Percentiles rank a stretch among this genome's conserved stretches.
These are phyloP conservation scores for Bubo blakistoni DNA, from an alignment of 2,113 vertebrate genomes.

Conservation along the genomic window DNA sequence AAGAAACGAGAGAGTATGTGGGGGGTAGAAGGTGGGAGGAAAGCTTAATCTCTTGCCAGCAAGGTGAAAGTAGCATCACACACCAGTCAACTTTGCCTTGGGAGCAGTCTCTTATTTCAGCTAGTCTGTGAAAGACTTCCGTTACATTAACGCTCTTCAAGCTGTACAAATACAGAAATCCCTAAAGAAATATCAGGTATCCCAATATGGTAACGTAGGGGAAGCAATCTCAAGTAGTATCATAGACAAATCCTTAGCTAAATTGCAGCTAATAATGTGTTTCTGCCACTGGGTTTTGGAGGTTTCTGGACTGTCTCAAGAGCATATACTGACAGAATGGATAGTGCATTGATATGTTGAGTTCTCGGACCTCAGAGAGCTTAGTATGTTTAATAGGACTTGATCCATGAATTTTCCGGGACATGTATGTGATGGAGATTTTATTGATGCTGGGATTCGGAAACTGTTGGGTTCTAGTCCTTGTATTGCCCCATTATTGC, in stretches of 20 bases:
- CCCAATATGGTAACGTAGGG: neutral
- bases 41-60: neutral
- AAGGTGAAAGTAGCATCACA: neutral
- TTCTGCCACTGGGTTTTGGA: neutral
- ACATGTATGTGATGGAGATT: neutral
- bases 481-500: neutral
- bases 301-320: neutral
- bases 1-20: neutral
- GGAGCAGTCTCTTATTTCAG: neutral
- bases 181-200: conserved; percentile 7
- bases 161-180: conserved; percentile 42
- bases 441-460: neutral
- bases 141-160: neutral
- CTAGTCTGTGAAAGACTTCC: neutral
- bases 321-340: neutral
- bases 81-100: neutral
- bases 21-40: neutral
- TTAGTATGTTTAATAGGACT: neutral
- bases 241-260: neutral
- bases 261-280: neutral
- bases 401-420: neutral
- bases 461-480: neutral
- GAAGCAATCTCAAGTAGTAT: neutral
- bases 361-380: neutral
- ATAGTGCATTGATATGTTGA: neutral